Evolutionary conservation across 1,140 invertebrate species (phyloP), one percentile per base, ranked within the genome.

Genomic region (Lepidurus couesii): DNA sequence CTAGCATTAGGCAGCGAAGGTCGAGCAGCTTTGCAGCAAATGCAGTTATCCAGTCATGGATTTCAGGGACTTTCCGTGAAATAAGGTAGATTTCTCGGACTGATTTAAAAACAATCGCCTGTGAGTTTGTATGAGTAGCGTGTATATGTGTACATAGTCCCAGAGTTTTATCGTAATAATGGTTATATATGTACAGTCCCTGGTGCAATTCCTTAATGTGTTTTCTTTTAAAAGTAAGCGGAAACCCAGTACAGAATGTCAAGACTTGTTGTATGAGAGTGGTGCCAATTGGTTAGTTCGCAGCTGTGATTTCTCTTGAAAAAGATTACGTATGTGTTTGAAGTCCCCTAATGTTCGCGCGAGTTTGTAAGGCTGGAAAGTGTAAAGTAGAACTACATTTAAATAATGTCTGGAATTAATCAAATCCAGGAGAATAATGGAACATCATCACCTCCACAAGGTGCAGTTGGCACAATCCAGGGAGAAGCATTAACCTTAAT

Each of bases 11-110:
- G 86, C 79, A 81, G 84, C 8, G 85, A 84, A 77, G 86, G 86
- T 0, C 82, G 83, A 78, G 81, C 83, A 75, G 86, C 85, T 26
- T 83, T 84, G 76, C 84, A 86, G 75, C 84, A 86, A 78, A 82
- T 84, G 44, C 85, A 86, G 80, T 82, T 86, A n/a, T 83, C 84
- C 10, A 83, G 83, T 34, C 85, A 86, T 80, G 86, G 86, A 8
- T 87, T 86, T 80, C 86, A 87, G 80, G 86, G 86, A 44, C 74
- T 87, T 13, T 83, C 84, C 73, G 83, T 86, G 42, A 83, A 83
- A 74, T 80, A 81, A 75, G 43, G 5, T 24, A 34, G 34, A 34
- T 42, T 75, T 16, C 74, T 16, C 16, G 53, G 53, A 65, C 1
- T n/a, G 53, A 65, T 7, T n/a, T 6, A n/a, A 7, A 21, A 9